These are phyloP conservation scores for Garra rufa DNA, from an alignment of 2,113 vertebrate species.

Conservation along the genomic window DNA sequence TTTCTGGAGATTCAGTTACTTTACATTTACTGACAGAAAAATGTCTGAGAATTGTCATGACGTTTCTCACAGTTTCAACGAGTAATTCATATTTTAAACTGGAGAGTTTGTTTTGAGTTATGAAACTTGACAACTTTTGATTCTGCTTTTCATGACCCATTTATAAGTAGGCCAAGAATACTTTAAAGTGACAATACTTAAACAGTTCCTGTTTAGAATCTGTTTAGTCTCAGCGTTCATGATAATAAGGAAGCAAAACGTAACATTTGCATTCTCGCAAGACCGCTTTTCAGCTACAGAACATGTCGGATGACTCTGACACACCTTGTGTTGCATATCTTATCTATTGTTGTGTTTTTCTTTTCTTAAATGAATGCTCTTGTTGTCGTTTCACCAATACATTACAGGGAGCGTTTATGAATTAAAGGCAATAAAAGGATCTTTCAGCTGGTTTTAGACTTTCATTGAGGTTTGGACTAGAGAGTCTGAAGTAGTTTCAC, in stretches of 20 bases:
- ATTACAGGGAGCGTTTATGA: background rate
- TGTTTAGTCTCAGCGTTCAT: background rate
- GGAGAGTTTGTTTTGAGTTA: background rate
- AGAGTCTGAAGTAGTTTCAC: background rate
- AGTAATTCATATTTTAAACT: no score
- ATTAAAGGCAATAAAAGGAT: background rate
- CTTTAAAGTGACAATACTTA: background rate
- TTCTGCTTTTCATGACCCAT: background rate
- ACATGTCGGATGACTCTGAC: background rate
- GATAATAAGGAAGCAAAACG: background rate
- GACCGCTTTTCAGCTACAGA: background rate
- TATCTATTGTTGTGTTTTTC: background rate
- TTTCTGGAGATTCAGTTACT: background rate
- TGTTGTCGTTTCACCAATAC: background rate
- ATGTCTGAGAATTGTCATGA: no score
- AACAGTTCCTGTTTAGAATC: background rate
- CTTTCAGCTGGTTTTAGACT: background rate
- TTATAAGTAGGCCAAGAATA: background rate
- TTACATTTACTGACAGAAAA: background rate
- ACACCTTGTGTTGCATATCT: background rate
- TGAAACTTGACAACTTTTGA: background rate
- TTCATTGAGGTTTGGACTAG: background rate
- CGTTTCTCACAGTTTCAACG: no score
- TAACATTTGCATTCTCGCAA: background rate
- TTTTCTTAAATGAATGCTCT: background rate